A percentile compares a stretch with the other conserved stretches of the same genome.
These are phyloP conservation scores for Vandiemenella viatica DNA, from an alignment of 2,888 invertebrate species.

Conservation along the genomic window DNA sequence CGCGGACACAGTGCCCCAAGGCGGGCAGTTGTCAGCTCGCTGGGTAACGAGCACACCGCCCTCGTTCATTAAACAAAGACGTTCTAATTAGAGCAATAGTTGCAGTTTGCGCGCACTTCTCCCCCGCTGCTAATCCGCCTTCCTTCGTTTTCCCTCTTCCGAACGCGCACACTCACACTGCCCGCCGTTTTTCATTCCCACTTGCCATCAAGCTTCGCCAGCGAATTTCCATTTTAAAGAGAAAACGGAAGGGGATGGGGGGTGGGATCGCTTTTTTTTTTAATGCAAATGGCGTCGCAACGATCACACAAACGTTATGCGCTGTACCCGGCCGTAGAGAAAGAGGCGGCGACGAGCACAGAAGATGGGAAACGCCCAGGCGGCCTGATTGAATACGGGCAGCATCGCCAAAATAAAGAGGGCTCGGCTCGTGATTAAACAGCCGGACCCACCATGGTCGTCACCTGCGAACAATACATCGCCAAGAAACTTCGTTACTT, in stretches of 20 bases:
- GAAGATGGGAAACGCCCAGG: no score
- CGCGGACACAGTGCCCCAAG: no score
- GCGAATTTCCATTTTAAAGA: constrained; percentile 10
- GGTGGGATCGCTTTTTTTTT: constrained; percentile 6
- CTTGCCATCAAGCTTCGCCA: constrained; percentile 1
- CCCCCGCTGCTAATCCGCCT: not conserved
- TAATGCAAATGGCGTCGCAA: constrained; percentile 8
- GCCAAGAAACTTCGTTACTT: no score
- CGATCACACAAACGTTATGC: not conserved
- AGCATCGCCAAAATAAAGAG: not conserved
- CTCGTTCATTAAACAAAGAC: not conserved
- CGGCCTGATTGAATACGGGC: not conserved
- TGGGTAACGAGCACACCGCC: not conserved
- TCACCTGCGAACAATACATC: no score
- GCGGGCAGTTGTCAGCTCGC: no score
- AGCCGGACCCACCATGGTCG: not conserved
- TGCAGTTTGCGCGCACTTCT: not conserved
- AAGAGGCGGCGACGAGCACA: no score
- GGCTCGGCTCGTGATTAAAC: not conserved
- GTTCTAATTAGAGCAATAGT: not conserved
- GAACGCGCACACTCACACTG: no score
- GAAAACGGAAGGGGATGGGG: no score
- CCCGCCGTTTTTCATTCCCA: not conserved
- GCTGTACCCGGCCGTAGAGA: not conserved
- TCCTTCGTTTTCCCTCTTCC: no score